Evolutionary conservation across 1,140 invertebrate species (phyloP), one percentile per base, ranked within the genome.

Genomic region (Ephestia elutella): DNA sequence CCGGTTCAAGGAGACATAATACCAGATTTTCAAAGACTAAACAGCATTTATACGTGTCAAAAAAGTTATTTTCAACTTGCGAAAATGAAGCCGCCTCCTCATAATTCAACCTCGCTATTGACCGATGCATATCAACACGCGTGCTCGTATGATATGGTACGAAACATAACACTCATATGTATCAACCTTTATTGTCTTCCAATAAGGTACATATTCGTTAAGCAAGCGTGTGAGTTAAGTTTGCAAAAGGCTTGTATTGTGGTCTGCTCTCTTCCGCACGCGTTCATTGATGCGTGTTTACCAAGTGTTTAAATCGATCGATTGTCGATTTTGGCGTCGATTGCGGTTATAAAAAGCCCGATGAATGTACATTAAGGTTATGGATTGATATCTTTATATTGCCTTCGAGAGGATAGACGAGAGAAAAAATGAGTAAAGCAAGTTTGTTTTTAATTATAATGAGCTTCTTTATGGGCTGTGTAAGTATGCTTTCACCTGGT

Each of bases 181-280:
- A 44, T 13, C 15, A 44, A 1, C n/a, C 38, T 44, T 1, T 44
- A 44, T 15, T 3, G n/a, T 10, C 15, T n/a, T 44, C 0, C 1
- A 9, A 15, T 2, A 44, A 44, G 38, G n/a, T 7, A n/a, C n/a
- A 44, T 3, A 44, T 44, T 44, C 38, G 5, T 1, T 15, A 15
- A 44, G 1, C 15, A 44, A 4, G 1, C 7, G 15, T 15, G 13
- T 44, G n/a, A 44, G 15, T 15, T 44, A 15, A 44, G 5, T 15
- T 44, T 44, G 38, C 15, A 44, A 44, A 44, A 15, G 5, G n/a
- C 15, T 1, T 25, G 20, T 53, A 53, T 53, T 53, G 50, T 53
- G 19, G 21, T 53, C n/a, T 53, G 21, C 20, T 50, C 18, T 50
- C 50, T 25, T 53, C 38, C 19, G 50, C 50, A 53, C 50, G 50